Evolutionary conservation across 2,888 invertebrate genomes (phyloP).

Genomic region (Mechanitis messenoides): DNA sequence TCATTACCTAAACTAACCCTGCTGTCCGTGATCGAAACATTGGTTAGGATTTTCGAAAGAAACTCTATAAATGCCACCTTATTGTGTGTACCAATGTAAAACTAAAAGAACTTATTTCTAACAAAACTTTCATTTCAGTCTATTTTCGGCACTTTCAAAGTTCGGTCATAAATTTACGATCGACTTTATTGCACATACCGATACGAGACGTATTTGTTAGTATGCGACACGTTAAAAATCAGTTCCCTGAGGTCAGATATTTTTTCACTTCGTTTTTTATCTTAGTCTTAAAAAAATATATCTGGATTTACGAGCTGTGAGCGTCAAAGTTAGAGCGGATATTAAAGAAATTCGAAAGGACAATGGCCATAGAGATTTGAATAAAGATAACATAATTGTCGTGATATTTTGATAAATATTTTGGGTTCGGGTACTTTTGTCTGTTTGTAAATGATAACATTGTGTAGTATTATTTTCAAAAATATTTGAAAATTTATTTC

Average conservation of each 20-base stretch:
- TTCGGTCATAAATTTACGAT: neutral
- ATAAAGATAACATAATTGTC: neutral
- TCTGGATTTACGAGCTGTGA: slow-evolving; percentile 3
- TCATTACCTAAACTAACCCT: too few species aligned
- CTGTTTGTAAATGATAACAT: too few species aligned
- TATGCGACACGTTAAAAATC: neutral
- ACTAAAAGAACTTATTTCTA: too few species aligned
- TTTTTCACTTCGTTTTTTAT: neutral
- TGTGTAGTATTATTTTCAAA: too few species aligned
- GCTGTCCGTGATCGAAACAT: too few species aligned
- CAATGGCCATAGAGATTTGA: neutral
- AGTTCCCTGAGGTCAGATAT: neutral
- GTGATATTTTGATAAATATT: too few species aligned
- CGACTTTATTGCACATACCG: neutral
- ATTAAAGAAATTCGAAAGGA: neutral
- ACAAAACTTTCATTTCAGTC: too few species aligned
- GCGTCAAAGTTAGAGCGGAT: slow-evolving; percentile 1
- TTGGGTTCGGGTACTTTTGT: too few species aligned
- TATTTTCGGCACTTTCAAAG: neutral
- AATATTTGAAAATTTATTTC: too few species aligned
- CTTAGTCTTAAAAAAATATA: neutral
- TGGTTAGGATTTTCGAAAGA: too few species aligned
- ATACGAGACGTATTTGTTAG: neutral
- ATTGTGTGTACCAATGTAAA: too few species aligned
- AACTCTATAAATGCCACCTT: too few species aligned